Evolutionary conservation across 1,140 invertebrate species (phyloP), one percentile per base, ranked within the genome.

Genomic region (Conus betulinus): DNA sequence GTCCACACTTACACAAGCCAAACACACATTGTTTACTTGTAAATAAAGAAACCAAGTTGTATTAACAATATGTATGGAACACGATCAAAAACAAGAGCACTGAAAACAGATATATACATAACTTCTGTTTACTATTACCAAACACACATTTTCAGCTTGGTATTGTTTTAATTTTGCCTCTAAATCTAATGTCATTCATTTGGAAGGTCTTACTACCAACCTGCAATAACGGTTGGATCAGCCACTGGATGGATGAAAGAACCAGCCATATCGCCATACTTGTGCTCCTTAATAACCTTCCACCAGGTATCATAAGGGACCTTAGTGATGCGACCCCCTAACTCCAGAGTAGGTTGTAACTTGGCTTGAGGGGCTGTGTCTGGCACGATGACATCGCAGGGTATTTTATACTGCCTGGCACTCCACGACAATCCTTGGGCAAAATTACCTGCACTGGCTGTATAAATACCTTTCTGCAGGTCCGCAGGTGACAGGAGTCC

Each of bases 391-490:
- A 94, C 88, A 25, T 92, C 85, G 83, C 94, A 94, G 0, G 89
- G 85, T 23, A 94, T 79, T 0, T 74, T 83, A 10, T 88, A 55
- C 63, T 91, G 84, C 23, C 88, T 89, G 5, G 91, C 90, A 82
- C 87, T 91, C 92, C 93, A 93, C 15, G 93, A 91, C 91, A 93
- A 79, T 7, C 91, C 93, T 87, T 93, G 92, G n/a, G 93, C 93
- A 90, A 94, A 94, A 87, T 94, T 94, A 5, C 94, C 94, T n/a
- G 92, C 91, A 91, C 93, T 94, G 3, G 93, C 93, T 15, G 93
- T 93, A 78, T 92, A 94, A 11, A 94, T 91, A 13, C 93, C 93
- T 53, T 90, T 81, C 27, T 83, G 23, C 15, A 93, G 55, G 71
- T 89, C 81, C 13, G 90, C 90, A n/a, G 60, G 17, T 20, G 90